Evolutionary conservation across 2,888 invertebrate species (phyloP), one percentile per base, ranked within the genome.

Genomic region (Globia sparganii): DNA sequence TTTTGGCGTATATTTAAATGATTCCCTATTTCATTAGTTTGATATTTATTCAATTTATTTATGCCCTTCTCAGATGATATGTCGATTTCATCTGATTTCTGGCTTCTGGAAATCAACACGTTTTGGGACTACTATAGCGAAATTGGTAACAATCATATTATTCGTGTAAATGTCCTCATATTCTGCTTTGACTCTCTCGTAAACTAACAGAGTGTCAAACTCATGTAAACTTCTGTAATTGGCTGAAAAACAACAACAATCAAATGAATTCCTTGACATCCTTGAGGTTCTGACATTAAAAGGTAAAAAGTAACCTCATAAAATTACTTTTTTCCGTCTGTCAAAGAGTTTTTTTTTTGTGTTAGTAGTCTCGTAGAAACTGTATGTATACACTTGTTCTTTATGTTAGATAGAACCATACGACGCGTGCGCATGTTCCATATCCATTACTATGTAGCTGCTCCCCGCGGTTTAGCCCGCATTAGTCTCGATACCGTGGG

Each of bases 101-200:
- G 78, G 78, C 56, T 62, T 67, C 46, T 80, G 72, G 77, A 78
- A 78, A 81, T 78, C 58, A 49, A 78, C 64, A 78, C 65, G 18
- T 78, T 78, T 74, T 78, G 78, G 78, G 58, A 81, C 81, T 81
- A 81, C 78, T 78, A 75, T 78, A 81, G 40, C 34, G 58, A 65
- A 58, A 34, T 81, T 75, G 78, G 81, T 78, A 78, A 81, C 43
- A 56, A 67, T 66, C n/a, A 53, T 81, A 49, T 43, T 81, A 49
- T 43, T 73, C 58, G 40, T 75, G 49, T 65, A n/a, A 64, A 34
- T 74, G 81, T 49, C 58, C 58, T 58, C 25, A 46, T 78, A 46
- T 18, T 77, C 28, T 31, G 5, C 46, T 46, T 73, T 74, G n/a
- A 58, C 9, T 72, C n/a, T 73, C n/a, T 72, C 5, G 75, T 74